A percentile compares a stretch with the other conserved stretches of the same genome.
Evolutionary conservation across 2,113 vertebrate genomes (phyloP).

Genomic region (Cariama cristata): DNA sequence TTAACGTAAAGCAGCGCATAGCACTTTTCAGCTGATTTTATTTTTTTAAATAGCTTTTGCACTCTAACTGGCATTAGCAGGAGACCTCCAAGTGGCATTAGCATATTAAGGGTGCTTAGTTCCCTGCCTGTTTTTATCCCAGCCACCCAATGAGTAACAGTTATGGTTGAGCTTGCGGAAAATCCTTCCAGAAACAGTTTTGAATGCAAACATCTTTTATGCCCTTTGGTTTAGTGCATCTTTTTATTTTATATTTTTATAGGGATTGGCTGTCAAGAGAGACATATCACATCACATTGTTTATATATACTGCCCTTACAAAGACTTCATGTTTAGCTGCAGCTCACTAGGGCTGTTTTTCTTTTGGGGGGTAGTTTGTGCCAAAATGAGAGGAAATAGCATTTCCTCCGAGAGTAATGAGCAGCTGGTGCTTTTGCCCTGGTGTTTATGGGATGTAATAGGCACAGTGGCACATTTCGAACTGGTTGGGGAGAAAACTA

Average conservation of each 20-base stretch:
- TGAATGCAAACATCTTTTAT: slow-evolving; percentile 37
- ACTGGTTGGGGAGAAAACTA: slow-evolving; percentile 71
- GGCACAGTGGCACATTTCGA: slow-evolving; percentile 78
- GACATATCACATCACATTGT: slow-evolving; percentile 30
- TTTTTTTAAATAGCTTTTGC: not conserved
- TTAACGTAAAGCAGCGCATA: not conserved
- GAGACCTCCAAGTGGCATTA: not conserved
- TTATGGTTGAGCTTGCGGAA: not conserved
- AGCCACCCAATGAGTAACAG: slow-evolving; percentile 29
- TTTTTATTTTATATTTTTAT: slow-evolving; percentile 65
- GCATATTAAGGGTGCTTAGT: slow-evolving; percentile 16
- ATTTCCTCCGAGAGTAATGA: slow-evolving; percentile 74
- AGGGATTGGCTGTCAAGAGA: slow-evolving; percentile 40
- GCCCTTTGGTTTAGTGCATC: not conserved
- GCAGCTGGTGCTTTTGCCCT: slow-evolving; percentile 76
- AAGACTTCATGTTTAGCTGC: slow-evolving; percentile 48
- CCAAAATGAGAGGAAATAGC: slow-evolving; percentile 75
- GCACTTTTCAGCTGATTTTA: not conserved
- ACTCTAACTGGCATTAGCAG: not conserved
- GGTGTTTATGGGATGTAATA: slow-evolving; percentile 76
- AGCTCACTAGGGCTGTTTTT: slow-evolving; percentile 60
- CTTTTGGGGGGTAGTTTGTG: slow-evolving; percentile 66
- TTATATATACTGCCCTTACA: slow-evolving; percentile 41
- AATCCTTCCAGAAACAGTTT: slow-evolving; percentile 51
- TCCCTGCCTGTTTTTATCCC: slow-evolving; percentile 1